These are phyloP conservation scores for Sylvilagus bachmani DNA, from an alignment of 2,113 vertebrate species.

Conservation along the genomic window DNA sequence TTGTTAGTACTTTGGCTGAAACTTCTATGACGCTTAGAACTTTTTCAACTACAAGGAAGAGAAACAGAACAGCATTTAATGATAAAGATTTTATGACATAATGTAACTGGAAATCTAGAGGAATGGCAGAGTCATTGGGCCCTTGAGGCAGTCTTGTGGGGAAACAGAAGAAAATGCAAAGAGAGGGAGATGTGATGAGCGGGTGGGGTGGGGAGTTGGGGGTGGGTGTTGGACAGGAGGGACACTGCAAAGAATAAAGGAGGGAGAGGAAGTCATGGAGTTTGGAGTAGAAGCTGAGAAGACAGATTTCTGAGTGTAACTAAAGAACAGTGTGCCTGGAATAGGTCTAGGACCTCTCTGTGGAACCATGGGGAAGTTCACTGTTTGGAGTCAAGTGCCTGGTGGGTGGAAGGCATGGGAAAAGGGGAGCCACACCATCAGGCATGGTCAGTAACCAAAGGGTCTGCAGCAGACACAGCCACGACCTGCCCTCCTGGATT, in stretches of 20 bases:
- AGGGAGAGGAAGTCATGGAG: no score
- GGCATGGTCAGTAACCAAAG: background rate
- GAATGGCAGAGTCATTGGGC: background rate
- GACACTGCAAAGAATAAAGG: accelerated
- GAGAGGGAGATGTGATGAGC: no score
- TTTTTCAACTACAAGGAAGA: background rate
- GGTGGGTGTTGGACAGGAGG: no score
- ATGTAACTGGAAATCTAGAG: background rate
- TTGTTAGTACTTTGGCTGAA: background rate
- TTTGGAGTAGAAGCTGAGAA: accelerated
- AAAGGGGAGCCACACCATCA: accelerated
- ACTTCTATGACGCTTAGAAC: background rate
- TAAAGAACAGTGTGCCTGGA: background rate
- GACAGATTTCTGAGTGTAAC: background rate
- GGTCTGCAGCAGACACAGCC: background rate
- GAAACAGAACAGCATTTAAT: background rate
- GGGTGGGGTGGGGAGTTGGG: accelerated
- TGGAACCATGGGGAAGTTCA: background rate
- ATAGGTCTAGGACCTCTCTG: background rate
- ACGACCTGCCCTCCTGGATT: background rate
- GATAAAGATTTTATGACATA: background rate
- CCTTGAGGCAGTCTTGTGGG: background rate
- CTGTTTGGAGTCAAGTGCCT: background rate
- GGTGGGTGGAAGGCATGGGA: no score
- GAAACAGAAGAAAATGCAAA: background rate